phyloP scores from a whole-genome alignment of 2,888 invertebrate genomes.

The Panopea generosa region DNA sequence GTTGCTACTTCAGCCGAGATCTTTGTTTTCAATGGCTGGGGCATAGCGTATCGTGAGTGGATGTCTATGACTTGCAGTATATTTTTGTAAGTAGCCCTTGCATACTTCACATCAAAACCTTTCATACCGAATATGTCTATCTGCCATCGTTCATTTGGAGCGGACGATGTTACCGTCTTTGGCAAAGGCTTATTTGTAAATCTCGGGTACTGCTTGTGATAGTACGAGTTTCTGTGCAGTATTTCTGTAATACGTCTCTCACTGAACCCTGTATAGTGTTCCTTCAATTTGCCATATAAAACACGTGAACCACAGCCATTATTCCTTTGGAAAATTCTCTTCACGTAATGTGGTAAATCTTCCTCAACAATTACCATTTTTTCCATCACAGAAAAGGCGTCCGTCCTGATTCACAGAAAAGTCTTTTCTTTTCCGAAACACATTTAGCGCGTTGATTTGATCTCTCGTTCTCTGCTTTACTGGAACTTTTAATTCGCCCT shows the following conservation, averaged over 20 bases:
- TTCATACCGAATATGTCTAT: conserved; percentile 32
- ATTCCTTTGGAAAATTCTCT: conserved; percentile 7
- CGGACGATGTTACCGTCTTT: conserved; percentile 12
- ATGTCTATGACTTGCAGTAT: conserved; percentile 39
- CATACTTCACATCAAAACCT: conserved; percentile 3
- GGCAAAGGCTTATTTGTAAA: conserved; percentile 23
- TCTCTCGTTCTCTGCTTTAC: conserved; percentile 14
- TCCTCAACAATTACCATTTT: conserved; percentile 17
- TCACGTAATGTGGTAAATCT: conserved; percentile 7
- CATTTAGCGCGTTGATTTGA: conserved; percentile 3
- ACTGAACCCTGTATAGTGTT: conserved; percentile 26
- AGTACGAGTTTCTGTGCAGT: conserved; percentile 5
- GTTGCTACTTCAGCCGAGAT: conserved; percentile 9
- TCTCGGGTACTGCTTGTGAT: conserved; percentile 26
- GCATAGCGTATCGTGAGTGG: conserved; percentile 37
- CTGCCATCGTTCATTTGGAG: conserved; percentile 16
- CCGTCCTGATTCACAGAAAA: conserved; percentile 2
- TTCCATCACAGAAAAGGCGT: conserved; percentile 24
- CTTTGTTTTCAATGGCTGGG: conserved; percentile 21
- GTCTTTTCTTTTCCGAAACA: conserved; percentile 15
- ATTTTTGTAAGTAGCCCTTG: conserved; percentile 11
- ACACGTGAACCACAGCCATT: conserved; percentile 23
- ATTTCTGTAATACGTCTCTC: conserved; percentile 17
- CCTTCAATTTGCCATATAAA: conserved; percentile 21
- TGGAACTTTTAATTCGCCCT: conserved; percentile 25